phyloP scores from a whole-genome alignment of 2,888 invertebrate genomes.

The Chloroclysta siterata region DNA sequence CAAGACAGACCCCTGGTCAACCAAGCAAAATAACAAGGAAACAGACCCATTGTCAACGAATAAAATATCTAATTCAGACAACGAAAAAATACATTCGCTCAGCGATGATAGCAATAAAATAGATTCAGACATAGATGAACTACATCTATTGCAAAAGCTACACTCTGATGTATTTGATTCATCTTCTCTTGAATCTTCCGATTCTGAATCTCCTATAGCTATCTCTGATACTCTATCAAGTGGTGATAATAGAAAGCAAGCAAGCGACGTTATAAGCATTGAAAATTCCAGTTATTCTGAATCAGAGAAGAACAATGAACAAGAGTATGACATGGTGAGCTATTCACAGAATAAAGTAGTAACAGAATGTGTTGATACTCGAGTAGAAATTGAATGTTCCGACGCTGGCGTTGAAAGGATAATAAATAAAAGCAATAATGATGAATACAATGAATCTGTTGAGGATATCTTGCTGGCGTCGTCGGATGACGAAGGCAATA shows the following conservation, averaged over 20 bases:
- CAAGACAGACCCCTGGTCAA: conserved; percentile 7
- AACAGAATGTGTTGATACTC: conserved; percentile 28
- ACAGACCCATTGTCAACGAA: conserved; percentile 6
- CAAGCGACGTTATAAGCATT: conserved; percentile 70
- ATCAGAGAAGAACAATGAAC: conserved; percentile 55
- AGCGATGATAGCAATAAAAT: conserved; percentile 57
- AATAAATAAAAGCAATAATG: conserved; percentile 47
- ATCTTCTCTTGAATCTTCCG: conserved; percentile 62
- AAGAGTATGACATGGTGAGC: conserved; percentile 23
- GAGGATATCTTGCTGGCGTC: conserved; percentile 67
- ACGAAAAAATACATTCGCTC: conserved; percentile 49
- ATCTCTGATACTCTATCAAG: conserved; percentile 68
- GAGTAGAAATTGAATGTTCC: conserved; percentile 46
- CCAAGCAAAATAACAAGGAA: conserved; percentile 1
- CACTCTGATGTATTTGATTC: conserved; percentile 61
- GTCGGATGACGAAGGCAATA: conserved; percentile 53
- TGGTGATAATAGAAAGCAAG: conserved; percentile 50
- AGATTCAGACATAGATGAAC: conserved; percentile 71
- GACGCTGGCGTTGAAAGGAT: conserved; percentile 36
- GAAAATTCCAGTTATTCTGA: conserved; percentile 79
- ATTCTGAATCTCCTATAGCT: conserved; percentile 65
- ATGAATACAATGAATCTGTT: conserved; percentile 51
- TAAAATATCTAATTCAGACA: conserved; percentile 19
- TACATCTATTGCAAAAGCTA: conserved; percentile 70
- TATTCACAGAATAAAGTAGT: conserved; percentile 19